Evolutionary conservation across 2,113 vertebrate genomes (phyloP), one percentile per base, ranked within the genome.

Genomic region (Gasterosteus aculeatus): DNA sequence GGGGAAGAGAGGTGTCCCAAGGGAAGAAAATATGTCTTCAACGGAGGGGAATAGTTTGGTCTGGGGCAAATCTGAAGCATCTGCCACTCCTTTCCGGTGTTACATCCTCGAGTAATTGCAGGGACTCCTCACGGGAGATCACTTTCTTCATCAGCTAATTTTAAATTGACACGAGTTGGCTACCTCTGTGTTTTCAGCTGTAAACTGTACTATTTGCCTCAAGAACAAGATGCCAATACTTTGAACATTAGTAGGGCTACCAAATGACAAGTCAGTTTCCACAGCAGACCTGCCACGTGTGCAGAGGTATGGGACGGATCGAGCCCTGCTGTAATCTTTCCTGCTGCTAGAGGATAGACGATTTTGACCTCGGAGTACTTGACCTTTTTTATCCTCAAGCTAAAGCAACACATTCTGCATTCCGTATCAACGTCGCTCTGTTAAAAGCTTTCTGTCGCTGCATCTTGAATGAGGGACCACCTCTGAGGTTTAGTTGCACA

Each of bases 1-100:
- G 38, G 60, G 70, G 61, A 69, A 51, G 38, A 58, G 53, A 41
- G 41, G 41, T 29, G 35, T 62, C 63, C 67, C 18, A 54, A 31
- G 58, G 61, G 72, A 79, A 60, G 69, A 65, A 82, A 74, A 62
- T 61, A 82, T 71, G 31, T 72, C 64, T 85, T 85, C 60, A 73
- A 78, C 80, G 80, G 39, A 78, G 58, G 38, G 57, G 41, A 87
- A 77, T 77, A 77, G 77, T 82, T 68, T 68, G 51, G 69, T 85
- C 77, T 90, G 79, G 63, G 67, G 80, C 60, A 80, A 87, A 78
- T 91, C 82, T 78, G 35, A 81, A 58, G 71, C 75, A 89, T 89
- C 85, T 87, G 87, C 77, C 73, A 69, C 66, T 73, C 29, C 61
- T 86, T 86, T 79, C 62, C 80, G 71, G 35, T 69, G 60, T 19